Conservation (phyloP, 2,888 invertebrate species). For the Tinea semifulvella region DNA sequence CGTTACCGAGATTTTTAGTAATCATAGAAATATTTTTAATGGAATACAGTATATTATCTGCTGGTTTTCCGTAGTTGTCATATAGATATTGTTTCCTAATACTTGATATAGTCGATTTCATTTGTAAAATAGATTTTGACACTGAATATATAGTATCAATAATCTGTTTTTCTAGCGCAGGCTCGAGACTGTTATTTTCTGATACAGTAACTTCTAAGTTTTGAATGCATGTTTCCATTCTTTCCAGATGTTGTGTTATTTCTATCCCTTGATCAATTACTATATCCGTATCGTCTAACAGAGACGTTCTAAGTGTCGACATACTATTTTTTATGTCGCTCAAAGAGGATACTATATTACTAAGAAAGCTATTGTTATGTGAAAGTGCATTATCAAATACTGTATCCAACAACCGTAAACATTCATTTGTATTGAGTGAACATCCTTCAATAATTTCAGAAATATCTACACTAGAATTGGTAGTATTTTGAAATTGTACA, state of each 20-base stretch:
- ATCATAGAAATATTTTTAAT: constrained; percentile 38
- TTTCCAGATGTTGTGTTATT: constrained; percentile 41
- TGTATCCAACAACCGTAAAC: constrained; percentile 47
- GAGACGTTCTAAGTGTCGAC: constrained; percentile 34
- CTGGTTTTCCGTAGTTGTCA: constrained; percentile 52
- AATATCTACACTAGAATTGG: constrained; percentile 28
- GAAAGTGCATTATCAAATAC: constrained; percentile 42
- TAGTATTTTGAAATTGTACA: not conserved
- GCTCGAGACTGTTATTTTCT: not conserved
- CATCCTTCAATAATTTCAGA: constrained; percentile 31
- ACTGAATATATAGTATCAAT: constrained; percentile 57
- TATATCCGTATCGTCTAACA: constrained; percentile 33
- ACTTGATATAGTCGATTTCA: constrained; percentile 59
- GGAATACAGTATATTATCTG: constrained; percentile 36
- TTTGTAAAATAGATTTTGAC: constrained; percentile 59
- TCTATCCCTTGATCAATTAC: constrained; percentile 53
- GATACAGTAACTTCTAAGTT: constrained; percentile 40
- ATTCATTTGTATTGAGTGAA: constrained; percentile 33
- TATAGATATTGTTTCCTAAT: constrained; percentile 53
- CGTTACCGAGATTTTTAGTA: constrained; percentile 21
- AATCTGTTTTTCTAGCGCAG: constrained; percentile 39
- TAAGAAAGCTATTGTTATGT: constrained; percentile 26
- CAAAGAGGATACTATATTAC: constrained; percentile 29
- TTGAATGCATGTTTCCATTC: constrained; percentile 54
- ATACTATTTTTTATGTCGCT: constrained; percentile 33